These are phyloP conservation scores for Sebastes trivittatus DNA, from an alignment of 2,797 vertebrate genomes.

Conservation along the genomic window DNA sequence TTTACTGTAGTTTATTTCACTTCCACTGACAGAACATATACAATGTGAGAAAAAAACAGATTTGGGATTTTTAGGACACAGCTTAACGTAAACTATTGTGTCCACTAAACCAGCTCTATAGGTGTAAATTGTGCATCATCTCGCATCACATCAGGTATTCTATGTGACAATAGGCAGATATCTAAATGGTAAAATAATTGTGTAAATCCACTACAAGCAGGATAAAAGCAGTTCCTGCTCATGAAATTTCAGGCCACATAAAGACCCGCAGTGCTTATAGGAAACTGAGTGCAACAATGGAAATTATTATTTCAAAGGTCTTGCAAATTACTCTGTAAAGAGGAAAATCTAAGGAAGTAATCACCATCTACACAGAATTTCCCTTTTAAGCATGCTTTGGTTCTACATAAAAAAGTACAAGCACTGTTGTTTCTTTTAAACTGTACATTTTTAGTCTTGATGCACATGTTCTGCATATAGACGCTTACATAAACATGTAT, in stretches of 20 bases:
- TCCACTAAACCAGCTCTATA: not conserved
- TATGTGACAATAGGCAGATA: not conserved
- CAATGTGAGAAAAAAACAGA: not conserved
- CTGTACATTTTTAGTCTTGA: constrained; percentile 11
- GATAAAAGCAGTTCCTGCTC: not conserved
- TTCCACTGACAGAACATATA: not conserved
- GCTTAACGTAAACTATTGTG: not conserved
- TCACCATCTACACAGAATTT: constrained; percentile 26
- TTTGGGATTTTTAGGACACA: not conserved
- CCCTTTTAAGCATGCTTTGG: constrained; percentile 21
- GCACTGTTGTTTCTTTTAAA: constrained; percentile 16
- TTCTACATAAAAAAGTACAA: not conserved
- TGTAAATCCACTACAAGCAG: not conserved
- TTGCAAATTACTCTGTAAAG: constrained; percentile 32
- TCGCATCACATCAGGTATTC: not conserved
- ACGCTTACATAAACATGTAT: constrained; percentile 51
- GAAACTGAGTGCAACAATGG: not conserved
- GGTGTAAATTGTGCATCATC: not conserved
- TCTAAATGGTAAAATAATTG: not conserved
- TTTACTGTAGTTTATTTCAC: not conserved
- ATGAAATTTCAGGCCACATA: not conserved
- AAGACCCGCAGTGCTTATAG: not conserved
- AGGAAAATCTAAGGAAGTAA: constrained; percentile 26
- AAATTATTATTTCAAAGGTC: constrained; percentile 33
- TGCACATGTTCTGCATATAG: constrained; percentile 29